Evolutionary conservation across 2,797 vertebrate species (phyloP).

Genomic region (Etheostoma perlongum): DNA sequence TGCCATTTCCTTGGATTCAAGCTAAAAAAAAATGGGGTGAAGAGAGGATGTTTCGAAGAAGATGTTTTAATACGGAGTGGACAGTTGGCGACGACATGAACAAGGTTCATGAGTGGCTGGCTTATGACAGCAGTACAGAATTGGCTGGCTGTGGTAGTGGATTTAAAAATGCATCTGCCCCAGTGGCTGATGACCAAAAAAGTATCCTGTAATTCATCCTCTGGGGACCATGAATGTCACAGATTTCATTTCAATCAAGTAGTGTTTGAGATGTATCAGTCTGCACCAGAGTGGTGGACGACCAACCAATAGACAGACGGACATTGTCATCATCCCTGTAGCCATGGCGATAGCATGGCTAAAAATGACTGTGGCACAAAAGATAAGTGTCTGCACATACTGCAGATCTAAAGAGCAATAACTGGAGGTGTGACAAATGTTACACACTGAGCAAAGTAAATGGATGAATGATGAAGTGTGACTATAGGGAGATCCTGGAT

Average conservation of each 20-base stretch:
- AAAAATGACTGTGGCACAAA: slow-evolving; percentile 18
- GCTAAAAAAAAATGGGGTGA: too few relatives aligned
- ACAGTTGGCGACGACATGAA: too few relatives aligned
- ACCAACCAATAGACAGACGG: background rate
- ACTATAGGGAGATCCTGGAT: slow-evolving; percentile 31
- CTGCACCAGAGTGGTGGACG: background rate
- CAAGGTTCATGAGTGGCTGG: too few relatives aligned
- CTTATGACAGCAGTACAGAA: too few relatives aligned
- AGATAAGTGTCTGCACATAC: slow-evolving; percentile 19
- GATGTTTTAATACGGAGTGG: too few relatives aligned
- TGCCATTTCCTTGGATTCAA: too few relatives aligned
- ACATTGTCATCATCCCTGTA: background rate
- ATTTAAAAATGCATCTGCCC: too few relatives aligned
- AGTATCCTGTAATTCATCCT: background rate
- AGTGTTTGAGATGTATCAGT: background rate
- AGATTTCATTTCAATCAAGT: background rate
- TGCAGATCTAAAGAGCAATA: slow-evolving; percentile 24
- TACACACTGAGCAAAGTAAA: slow-evolving; percentile 2
- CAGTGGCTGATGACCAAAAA: too few relatives aligned
- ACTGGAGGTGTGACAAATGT: slow-evolving; percentile 30
- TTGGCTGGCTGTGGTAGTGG: too few relatives aligned
- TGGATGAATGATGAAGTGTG: slow-evolving; percentile 35
- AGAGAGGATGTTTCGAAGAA: too few relatives aligned
- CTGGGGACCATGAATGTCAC: background rate
- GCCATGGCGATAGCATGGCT: background rate